Base-by-base conservation (phyloP, 2,797 vertebrate genomes). In the Acropternis orthonyx region DNA sequence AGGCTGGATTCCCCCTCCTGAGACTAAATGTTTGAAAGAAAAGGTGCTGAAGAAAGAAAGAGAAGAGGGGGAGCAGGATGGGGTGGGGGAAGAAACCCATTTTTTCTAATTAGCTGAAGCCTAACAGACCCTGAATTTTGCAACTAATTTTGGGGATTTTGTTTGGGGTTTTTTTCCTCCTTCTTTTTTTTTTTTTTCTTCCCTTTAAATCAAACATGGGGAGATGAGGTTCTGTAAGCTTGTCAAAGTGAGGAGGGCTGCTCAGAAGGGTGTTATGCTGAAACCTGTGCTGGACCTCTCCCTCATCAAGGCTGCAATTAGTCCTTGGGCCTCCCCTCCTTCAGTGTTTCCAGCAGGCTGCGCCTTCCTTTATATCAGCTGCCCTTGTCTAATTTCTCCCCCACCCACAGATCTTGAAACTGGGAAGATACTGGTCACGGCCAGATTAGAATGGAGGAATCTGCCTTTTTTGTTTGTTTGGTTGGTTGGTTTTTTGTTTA, bases 51-150 rank as follows among this genome's bases (percentile, higher is more conserved):
- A 98, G 97, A 98, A 98, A 98, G 97, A 97, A 98, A 98, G 96
- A 81, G 90, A 97, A 96, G 97, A 83, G 92, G 95, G 91, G 94
- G 96, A 94, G 96, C 80, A 48, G 96, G 89, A 83, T 49, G 75
- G 96, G 82, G 97, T 98, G 97, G 98, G 98, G 97, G 97, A 98
- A 98, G 97, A 98, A 98, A 98, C 98, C 98, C 98, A 98, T 99
- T 99, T 99, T 99, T 99, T 98, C 99, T 99, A 99, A 99, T 99
- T 99, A 99, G 99, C 98, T 95, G 98, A 98, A 98, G 98, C 97
- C 98, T 98, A 98, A 98, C 98, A 98, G 98, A 98, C 98, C 92
- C 98, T 97, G 98, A 98, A 98, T 98, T 98, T 98, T 98, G 97
- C 98, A 98, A 98, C 98, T 98, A 97, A 97, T 98, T 98, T 98